Percentiles rank a stretch among this genome's conserved stretches.
Conservation (phyloP, 30 jellyfish, hydroid and myxozoan genomes). For the Aurelia sp. region DNA sequence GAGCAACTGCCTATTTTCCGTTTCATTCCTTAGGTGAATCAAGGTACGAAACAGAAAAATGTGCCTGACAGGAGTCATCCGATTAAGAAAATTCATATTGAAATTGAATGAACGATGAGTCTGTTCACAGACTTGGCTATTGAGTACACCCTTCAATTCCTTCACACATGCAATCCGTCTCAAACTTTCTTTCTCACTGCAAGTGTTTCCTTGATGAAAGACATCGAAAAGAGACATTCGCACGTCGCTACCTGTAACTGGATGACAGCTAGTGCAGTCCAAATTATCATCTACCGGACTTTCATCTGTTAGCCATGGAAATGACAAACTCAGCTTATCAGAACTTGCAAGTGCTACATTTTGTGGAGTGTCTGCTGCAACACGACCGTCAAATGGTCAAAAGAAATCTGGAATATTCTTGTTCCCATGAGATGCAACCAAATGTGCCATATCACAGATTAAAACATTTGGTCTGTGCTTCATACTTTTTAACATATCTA, state of each 20-base stretch:
- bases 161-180: slow-evolving; percentile 43
- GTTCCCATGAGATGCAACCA: slow-evolving; percentile 54
- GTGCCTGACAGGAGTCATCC: slow-evolving; percentile 35
- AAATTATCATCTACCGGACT: background rate
- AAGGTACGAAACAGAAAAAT: slow-evolving; percentile 44
- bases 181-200: slow-evolving; percentile 40
- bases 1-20: slow-evolving; percentile 2
- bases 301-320: slow-evolving; percentile 43
- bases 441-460: slow-evolving; percentile 51
- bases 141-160: slow-evolving; percentile 46
- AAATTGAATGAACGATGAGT: slow-evolving; percentile 35
- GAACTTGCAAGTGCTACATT: slow-evolving; percentile 39
- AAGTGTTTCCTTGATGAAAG: slow-evolving; percentile 35
- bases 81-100: slow-evolving; percentile 23
- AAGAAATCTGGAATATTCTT: slow-evolving; percentile 19
- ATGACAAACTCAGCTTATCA: slow-evolving; percentile 22
- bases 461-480: slow-evolving; percentile 36
- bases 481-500: slow-evolving; percentile 37
- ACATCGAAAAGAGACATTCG: slow-evolving; percentile 63
- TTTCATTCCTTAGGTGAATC: slow-evolving; percentile 38
- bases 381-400: slow-evolving; percentile 51
- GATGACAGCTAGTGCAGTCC: slow-evolving; percentile 26
- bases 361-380: slow-evolving; percentile 26
- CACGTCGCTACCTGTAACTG: slow-evolving; percentile 40
- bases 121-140: slow-evolving; percentile 69